Base-by-base conservation (phyloP, 2,888 invertebrate genomes). In the Allolobophora icterica region DNA sequence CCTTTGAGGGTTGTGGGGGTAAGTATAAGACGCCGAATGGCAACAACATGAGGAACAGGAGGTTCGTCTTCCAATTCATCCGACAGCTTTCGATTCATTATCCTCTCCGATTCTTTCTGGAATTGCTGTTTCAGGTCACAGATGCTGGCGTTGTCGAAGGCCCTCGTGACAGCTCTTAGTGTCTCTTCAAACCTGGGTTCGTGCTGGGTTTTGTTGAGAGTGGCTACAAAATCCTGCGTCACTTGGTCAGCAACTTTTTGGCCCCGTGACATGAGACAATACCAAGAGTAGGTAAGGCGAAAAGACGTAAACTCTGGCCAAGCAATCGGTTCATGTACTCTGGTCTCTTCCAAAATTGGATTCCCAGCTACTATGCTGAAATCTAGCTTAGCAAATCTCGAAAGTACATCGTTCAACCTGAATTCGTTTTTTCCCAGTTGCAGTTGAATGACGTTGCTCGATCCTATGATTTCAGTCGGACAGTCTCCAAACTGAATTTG, bases 1-100 rank as follows among this genome's bases (percentile, higher is more conserved):
- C 87, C 87, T 87, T 38, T 87, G 38, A 87, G 24, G 38, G 87
- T 35, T 6, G 87, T 87, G 21, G 87, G 87, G 35, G 87, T 87
- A 19, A 87, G 87, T 87, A 87, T 35, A 19, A 87, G 35, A 35
- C 87, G 87, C 38, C 87, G 87, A 34, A 87, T 38, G 19, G 34
- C 21, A 35, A 35, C 87, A 35, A 87, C 34, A 17, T 87, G 87
- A 35, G 87, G 35, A 34, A 87, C 24, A 24, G 34, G 35, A 24
- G 24, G 24, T 4, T 87, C 87, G 24, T 34, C 35, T 38, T 35
- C 1, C 71, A 71, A 5, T 71, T 71, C 71, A 30, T 24, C 87
- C 24, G 1, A 6, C 19, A 35, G 15, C 17, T 87, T 38, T 30
- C 35, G 35, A 24, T 17, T 34, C 87, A 3, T 87, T 24, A 33